These are phyloP conservation scores for Pristionchus japonicus DNA, from an alignment of 2,888 invertebrate genomes.

Conservation along the genomic window DNA sequence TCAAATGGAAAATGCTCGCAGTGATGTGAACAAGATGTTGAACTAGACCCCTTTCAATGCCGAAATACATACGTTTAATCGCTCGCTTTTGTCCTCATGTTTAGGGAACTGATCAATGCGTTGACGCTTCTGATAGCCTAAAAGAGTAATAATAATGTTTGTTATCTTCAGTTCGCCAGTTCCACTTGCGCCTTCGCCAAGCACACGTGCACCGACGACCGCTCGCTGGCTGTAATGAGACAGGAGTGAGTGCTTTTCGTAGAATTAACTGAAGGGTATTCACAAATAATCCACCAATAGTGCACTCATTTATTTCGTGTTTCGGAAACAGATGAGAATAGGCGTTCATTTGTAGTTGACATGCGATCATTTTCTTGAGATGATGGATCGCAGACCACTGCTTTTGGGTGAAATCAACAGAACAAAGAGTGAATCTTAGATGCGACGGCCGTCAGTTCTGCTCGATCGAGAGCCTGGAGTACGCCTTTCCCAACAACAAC, in stretches of 20 bases:
- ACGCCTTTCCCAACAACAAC: slow-evolving; percentile 33
- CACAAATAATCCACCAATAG: too few relatives aligned
- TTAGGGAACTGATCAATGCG: too few relatives aligned
- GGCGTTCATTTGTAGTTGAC: too few relatives aligned
- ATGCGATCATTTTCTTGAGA: too few relatives aligned
- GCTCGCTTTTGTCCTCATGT: too few relatives aligned
- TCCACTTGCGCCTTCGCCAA: not conserved
- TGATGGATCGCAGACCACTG: not conserved
- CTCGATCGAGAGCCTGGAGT: not conserved
- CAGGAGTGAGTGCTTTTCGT: slow-evolving; percentile 13
- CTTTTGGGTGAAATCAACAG: too few relatives aligned
- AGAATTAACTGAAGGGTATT: too few relatives aligned
- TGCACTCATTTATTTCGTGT: not conserved
- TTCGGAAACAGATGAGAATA: too few relatives aligned
- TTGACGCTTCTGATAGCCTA: too few relatives aligned
- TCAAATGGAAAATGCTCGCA: too few relatives aligned
- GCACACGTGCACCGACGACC: slow-evolving; percentile 39
- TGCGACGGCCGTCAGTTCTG: slow-evolving; percentile 29
- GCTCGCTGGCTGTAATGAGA: slow-evolving; percentile 11
- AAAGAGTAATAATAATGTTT: not conserved
- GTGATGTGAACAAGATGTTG: too few relatives aligned
- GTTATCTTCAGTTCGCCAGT: not conserved
- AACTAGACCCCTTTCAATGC: not conserved
- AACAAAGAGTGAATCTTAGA: too few relatives aligned
- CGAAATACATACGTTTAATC: not conserved